Evolutionary conservation across 2,113 vertebrate species (phyloP), one percentile per base, ranked within the genome.

Genomic region (Salvelinus alpinus): DNA sequence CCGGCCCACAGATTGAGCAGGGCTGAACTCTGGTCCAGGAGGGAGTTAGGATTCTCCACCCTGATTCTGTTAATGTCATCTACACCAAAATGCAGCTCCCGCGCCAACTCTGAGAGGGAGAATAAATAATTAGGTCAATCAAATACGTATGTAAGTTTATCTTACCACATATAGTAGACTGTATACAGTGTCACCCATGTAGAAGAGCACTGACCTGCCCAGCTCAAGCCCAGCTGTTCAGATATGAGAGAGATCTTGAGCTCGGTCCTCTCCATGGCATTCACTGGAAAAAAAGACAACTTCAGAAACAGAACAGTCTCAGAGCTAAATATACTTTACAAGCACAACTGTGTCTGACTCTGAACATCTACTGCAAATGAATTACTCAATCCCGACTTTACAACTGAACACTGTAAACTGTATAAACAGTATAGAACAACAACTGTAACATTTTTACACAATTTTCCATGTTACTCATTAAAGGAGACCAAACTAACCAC

Each of bases 51-150:
- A 84, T 99, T 98, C 86, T 99, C 98, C 44, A 96, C 96, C 0
- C 97, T 95, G 89, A 99, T 99, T 85, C 94, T 92, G 86, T 98
- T 99, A 92, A 99, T 97, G 83, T 99, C 97, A 1, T 99, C 97
- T 79, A 97, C 95, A 0, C 95, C 92, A 64, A 98, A 98, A 87
- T 95, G 97, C 73, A 99, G 93, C 86, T 99, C 97, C 25, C 98
- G 93, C 0, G 97, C 98, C 89, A 99, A 73, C 87, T 99, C 98
- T 99, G 71, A 73, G 31, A 62, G 38, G 8, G 1, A 47, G 31
- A 57, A 34, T 47, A 34, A 54, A 4, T 1, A 12, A 5, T n/a
- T 24, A 8, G 34, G 64, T 22, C 27, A 22, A 13, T 44, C 11
- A 62, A 1, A 44, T 13, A 13, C 0, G 9, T 44, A 44, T 12